Evolutionary conservation across 2,888 invertebrate genomes (phyloP), one percentile per base, ranked within the genome.

Genomic region (Tetrapedia diversipes): DNA sequence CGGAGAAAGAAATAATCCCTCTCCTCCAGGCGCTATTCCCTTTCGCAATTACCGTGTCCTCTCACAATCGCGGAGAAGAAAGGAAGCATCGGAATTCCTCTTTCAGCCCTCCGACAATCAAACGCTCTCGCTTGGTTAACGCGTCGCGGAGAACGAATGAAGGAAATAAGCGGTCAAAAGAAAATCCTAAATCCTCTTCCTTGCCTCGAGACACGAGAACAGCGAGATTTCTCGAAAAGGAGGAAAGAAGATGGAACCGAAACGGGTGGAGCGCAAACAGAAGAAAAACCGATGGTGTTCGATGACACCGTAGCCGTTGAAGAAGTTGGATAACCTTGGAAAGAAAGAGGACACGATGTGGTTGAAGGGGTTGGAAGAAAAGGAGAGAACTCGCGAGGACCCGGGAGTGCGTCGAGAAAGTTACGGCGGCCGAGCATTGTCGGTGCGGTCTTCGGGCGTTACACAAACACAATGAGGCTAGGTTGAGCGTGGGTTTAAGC

Each of bases 401-500:
- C 8, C 6, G 61, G 11, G 47, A 14, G 37, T 59, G 69, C 71
- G 64, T 47, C 27, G 73, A 63, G 80, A 85, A 87, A 86, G 86
- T 87, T 87, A 87, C 82, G 78, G 71, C 81, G 77, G 82, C 72
- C 73, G 71, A 49, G 80, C 83, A 85, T 86, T 86, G 86, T 86
- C 83, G 81, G 82, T 82, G 86, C 77, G 86, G 86, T 85, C 86
- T 86, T 86, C 79, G 82, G 71, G 82, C 86, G 83, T 86, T 86
- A 87, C 83, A 82, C 86, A 86, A 87, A 87, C 84, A 87, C 88
- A 89, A 86, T 85, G 88, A 85, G 82, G 79, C 74, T 78, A 82
- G 85, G 81, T 84, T 85, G 83, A 87, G 83, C 85, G 81, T 85
- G 85, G 86, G 83, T 87, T 89, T 87, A 86, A 87, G 79, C 84